Base-by-base conservation (phyloP, 2,797 vertebrate genomes). In the Sparus aurata region DNA sequence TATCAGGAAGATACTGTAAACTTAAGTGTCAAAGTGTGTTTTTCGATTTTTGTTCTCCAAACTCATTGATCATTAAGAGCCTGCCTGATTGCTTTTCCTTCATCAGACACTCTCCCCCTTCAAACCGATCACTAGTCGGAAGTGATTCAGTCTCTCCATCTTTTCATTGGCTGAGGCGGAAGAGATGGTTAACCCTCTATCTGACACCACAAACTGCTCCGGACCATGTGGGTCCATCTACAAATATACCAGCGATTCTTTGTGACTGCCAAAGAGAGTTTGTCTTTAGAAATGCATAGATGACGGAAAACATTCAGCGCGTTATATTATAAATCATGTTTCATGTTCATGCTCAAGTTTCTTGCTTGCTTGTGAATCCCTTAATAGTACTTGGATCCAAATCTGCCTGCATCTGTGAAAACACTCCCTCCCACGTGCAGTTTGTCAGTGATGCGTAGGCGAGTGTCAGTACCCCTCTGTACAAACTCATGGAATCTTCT, bases 361-460 rank as follows among this genome's bases (percentile, higher is more conserved):
- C 69, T 69, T 78, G 12, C 30, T 15, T 10, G 4, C 10, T 8
- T 73, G 38, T 34, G 30, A 66, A 43, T 80, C 27, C n/a, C 25
- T 69, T 68, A 60, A 73, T 70, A 72, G 77, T 38, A 38, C n/a
- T 71, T 72, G 6, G 27, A 79, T 52, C 27, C 62, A 66, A 73
- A 45, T 69, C 73, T 75, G 59, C 59, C 38, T 77, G 75, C 55
- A 77, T 80, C 80, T 87, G 81, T 55, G 18, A 86, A 80, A 75
- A 76, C 72, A 66, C 77, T 85, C 63, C 81, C 65, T 87, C 92
- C 79, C 80, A 90, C 85, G 65, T 52, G 75, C 75, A 64, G 70
- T 61, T 84, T 69, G 82, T 85, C 81, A 83, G 52, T 59, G 66
- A 30, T 50, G 61, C 59, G 85, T 84, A 83, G 86, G 87, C 54